Percentiles rank a stretch among this genome's conserved stretches.
phyloP scores from a whole-genome alignment of 2,113 vertebrate species.

The Crotalus horridus region DNA sequence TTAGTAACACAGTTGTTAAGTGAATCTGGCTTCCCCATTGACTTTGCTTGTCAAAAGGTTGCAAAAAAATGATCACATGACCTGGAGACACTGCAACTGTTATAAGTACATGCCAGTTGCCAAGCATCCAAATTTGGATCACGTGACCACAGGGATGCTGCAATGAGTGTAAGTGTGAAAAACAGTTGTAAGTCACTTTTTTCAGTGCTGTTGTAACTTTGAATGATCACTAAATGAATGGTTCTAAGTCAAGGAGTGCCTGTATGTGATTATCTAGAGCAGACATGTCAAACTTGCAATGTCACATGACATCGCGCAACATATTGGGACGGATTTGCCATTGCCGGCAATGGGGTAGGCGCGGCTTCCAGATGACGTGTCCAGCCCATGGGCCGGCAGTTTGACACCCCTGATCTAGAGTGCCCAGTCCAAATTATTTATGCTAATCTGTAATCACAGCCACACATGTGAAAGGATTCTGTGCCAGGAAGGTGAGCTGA shows the following conservation, averaged over 20 bases:
- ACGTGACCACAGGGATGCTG: not conserved
- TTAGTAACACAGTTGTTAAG: not conserved
- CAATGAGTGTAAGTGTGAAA: not conserved
- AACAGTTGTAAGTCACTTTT: not conserved
- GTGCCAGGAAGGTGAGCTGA: not conserved
- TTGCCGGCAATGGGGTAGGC: too few relatives aligned
- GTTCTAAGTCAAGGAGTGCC: not conserved
- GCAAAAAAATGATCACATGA: not conserved
- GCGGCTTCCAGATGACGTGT: too few relatives aligned
- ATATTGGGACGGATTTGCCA: too few relatives aligned
- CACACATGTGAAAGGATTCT: not conserved
- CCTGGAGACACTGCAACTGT: not conserved
- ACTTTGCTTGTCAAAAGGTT: not conserved
- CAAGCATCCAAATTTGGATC: not conserved
- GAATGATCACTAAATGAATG: not conserved
- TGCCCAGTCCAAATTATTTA: not conserved
- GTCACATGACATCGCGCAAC: too few relatives aligned
- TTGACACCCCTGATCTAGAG: not conserved
- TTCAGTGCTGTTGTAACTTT: not conserved
- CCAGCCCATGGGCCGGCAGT: too few relatives aligned
- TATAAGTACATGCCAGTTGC: not conserved
- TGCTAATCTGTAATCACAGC: not conserved
- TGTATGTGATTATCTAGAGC: not conserved
- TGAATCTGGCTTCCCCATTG: not conserved
- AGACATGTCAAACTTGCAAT: too few relatives aligned